phyloP scores from a whole-genome alignment of 2,797 vertebrate genomes.

The Acrocephalus scirpaceus region DNA sequence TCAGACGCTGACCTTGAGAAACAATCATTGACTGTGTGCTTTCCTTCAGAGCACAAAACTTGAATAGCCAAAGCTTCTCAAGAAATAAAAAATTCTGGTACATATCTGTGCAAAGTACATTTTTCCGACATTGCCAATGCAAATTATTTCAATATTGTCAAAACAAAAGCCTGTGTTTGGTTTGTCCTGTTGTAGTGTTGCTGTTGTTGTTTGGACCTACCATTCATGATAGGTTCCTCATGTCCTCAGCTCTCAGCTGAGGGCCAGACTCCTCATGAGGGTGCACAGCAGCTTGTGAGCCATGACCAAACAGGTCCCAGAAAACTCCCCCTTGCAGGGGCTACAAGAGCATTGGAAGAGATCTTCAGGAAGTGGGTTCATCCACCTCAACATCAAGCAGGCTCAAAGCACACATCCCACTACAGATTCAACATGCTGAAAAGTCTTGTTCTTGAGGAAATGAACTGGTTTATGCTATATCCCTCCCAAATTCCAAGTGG shows the following conservation, averaged over 20 bases:
- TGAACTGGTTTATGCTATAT: not conserved
- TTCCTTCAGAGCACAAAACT: not conserved
- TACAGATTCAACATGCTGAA: not conserved
- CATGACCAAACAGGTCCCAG: not conserved
- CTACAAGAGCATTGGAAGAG: not conserved
- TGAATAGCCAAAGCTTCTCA: not conserved
- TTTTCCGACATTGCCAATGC: not conserved
- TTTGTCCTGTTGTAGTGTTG: not conserved
- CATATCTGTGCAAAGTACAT: not conserved
- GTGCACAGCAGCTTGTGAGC: not conserved
- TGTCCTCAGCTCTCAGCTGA: not conserved
- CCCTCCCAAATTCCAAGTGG: not conserved
- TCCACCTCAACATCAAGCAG: not conserved
- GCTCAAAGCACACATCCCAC: not conserved
- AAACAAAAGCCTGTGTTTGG: not conserved
- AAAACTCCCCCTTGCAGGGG: rapidly evolving
- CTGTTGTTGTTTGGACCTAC: not conserved
- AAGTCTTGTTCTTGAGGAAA: not conserved
- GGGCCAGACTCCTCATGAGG: not conserved
- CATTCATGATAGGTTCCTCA: not conserved
- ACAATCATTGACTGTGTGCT: not conserved
- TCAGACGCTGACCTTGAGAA: not conserved
- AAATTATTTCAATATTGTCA: not conserved
- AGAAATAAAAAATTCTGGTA: not conserved
- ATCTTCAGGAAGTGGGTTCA: not conserved